phyloP scores from a whole-genome alignment of 53 echinoderm and acorn worm genomes.

The Hippasteria phrygiana region DNA sequence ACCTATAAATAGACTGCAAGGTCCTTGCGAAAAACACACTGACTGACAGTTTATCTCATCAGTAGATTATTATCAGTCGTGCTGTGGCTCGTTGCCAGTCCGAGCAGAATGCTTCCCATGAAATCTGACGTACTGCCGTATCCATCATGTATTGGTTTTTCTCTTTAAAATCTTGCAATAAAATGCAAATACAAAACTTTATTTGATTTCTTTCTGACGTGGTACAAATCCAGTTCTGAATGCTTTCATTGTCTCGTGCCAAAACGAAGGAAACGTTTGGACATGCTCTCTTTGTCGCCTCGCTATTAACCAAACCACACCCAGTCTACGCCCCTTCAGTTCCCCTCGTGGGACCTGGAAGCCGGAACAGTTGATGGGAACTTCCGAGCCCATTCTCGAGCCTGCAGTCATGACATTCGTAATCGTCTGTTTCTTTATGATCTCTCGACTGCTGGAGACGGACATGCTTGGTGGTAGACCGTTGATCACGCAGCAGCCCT shows the following conservation, averaged over 20 bases:
- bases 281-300: too few relatives aligned
- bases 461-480: not conserved
- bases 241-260: not conserved
- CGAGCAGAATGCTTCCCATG: not conserved
- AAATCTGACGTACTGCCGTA: not conserved
- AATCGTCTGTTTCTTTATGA: not conserved
- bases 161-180: too few relatives aligned
- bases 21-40: not conserved
- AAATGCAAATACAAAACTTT: too few relatives aligned
- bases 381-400: not conserved
- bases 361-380: not conserved
- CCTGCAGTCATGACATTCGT: not conserved
- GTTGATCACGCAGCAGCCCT: not conserved
- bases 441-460: not conserved
- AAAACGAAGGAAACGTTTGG: not conserved
- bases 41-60: not conserved
- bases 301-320: too few relatives aligned
- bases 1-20: not conserved
- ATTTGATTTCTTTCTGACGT: too few relatives aligned
- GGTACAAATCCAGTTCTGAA: too few relatives aligned
- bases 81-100: not conserved
- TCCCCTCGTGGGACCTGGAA: not conserved
- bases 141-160: too few relatives aligned
- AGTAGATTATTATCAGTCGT: not conserved
- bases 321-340: not conserved